phyloP scores from a whole-genome alignment of 2,113 vertebrate species.

The Cavia porcellus region DNA sequence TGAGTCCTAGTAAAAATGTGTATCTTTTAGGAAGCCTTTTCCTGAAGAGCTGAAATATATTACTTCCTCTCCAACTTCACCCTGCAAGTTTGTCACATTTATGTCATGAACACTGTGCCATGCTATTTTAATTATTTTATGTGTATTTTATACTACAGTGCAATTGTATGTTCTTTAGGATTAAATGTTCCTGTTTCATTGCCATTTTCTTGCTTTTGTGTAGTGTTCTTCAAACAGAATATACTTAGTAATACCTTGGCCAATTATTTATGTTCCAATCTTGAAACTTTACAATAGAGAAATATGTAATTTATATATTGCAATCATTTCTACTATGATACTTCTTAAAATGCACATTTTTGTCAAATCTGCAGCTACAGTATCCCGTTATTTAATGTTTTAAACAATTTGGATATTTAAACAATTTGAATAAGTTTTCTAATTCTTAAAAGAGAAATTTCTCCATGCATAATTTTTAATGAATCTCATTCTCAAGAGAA shows the following conservation, averaged over 20 bases:
- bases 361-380: not conserved
- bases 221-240: not conserved
- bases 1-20: not conserved
- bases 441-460: not conserved
- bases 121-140: slow-evolving; percentile 11
- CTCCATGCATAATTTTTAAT: not conserved
- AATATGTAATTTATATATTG: not conserved
- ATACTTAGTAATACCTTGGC: not conserved
- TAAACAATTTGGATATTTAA: not conserved
- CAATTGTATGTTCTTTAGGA: not conserved
- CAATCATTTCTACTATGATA: not conserved
- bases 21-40: not conserved
- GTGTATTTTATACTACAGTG: not conserved
- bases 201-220: not conserved
- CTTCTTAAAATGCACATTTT: not conserved
- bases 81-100: not conserved
- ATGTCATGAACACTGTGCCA: not conserved
- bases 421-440: not conserved
- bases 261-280: not conserved
- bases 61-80: not conserved
- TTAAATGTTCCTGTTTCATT: not conserved
- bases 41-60: not conserved
- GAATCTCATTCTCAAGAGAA: not conserved
- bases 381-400: not conserved
- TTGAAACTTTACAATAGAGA: not conserved